A percentile compares a stretch with the other conserved stretches of the same genome.
phyloP scores from a whole-genome alignment of 30 jellyfish, hydroid and myxozoan genomes.

The Aurelia aurita region DNA sequence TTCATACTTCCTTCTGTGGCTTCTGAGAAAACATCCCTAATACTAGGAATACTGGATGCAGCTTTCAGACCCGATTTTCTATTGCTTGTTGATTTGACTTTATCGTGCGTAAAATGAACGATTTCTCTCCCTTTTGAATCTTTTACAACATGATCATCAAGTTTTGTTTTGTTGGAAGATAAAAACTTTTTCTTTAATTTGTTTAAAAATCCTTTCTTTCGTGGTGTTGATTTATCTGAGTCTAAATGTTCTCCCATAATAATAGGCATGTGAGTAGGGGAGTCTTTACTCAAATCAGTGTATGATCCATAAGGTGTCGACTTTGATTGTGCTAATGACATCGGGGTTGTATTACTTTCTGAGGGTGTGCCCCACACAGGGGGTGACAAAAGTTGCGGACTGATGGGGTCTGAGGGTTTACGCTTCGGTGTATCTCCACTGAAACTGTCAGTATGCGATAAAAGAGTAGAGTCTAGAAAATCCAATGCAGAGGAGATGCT shows the following conservation, averaged over 20 bases:
- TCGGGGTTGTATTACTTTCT: slow-evolving; percentile 14
- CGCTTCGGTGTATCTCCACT: slow-evolving; percentile 2
- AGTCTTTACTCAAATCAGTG: slow-evolving; percentile 54
- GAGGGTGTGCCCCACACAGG: slow-evolving; percentile 28
- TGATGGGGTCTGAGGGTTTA: neutral
- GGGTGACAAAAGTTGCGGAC: slow-evolving; percentile 36
- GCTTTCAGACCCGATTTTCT: neutral
- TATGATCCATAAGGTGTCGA: slow-evolving; percentile 67
- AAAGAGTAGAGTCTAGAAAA: slow-evolving; percentile 63
- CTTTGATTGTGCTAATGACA: slow-evolving; percentile 22
- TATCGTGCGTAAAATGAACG: slow-evolving; percentile 71
- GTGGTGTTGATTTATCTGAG: slow-evolving; percentile 13
- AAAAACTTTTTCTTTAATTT: slow-evolving; percentile 50
- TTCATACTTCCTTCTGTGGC: slow-evolving; percentile 28
- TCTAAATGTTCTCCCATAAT: slow-evolving; percentile 70
- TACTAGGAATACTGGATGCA: slow-evolving; percentile 49
- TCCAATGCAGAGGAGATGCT: slow-evolving; percentile 75
- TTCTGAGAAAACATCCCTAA: slow-evolving; percentile 18
- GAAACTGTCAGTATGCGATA: slow-evolving; percentile 50
- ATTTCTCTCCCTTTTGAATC: slow-evolving; percentile 74
- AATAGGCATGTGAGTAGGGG: slow-evolving; percentile 58
- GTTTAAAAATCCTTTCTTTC: slow-evolving; percentile 61
- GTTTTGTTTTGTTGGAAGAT: slow-evolving; percentile 45
- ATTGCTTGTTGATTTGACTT: slow-evolving; percentile 21
- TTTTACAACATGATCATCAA: slow-evolving; percentile 22